These are phyloP conservation scores for Dendroctonus ponderosae DNA, from an alignment of 1,140 invertebrate genomes.

Conservation along the genomic window DNA sequence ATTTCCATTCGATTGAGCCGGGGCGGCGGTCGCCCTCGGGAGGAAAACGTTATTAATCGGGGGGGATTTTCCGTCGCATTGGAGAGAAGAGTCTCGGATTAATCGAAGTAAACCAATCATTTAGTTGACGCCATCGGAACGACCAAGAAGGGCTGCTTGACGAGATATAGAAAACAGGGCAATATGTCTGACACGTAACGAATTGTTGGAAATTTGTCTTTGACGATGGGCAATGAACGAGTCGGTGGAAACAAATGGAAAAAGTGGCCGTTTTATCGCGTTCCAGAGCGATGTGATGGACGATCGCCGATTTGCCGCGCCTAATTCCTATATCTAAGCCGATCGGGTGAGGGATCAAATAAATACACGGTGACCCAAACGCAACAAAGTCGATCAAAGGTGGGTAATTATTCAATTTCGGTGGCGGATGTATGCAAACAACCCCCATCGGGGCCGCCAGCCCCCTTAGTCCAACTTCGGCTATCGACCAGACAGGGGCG, in stretches of 20 bases:
- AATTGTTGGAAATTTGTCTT: conserved; percentile 15
- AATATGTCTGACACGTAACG: not conserved
- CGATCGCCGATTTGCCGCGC: too few relatives aligned
- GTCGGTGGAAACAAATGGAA: too few relatives aligned
- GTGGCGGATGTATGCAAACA: too few relatives aligned
- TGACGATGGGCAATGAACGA: too few relatives aligned
- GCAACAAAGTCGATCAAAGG: too few relatives aligned
- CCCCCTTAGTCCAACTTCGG: not conserved
- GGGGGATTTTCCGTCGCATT: not conserved
- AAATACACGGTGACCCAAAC: too few relatives aligned
- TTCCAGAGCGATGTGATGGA: too few relatives aligned
- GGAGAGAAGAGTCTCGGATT: conserved; percentile 14
- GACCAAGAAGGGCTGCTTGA: conserved; percentile 1
- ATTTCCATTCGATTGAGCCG: conserved; percentile 4
- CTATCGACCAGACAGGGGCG: not conserved
- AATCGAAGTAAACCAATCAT: conserved; percentile 17
- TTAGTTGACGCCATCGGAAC: conserved; percentile 5
- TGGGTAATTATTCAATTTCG: too few relatives aligned
- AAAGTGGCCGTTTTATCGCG: too few relatives aligned
- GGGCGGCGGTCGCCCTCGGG: not conserved
- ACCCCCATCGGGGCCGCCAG: too few relatives aligned
- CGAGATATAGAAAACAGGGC: conserved; percentile 15
- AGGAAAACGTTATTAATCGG: conserved; percentile 15
- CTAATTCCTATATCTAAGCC: too few relatives aligned
- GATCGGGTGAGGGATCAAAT: too few relatives aligned